These are phyloP conservation scores for Neodiprion virginianus DNA, from an alignment of 1,140 invertebrate species.

Conservation along the genomic window DNA sequence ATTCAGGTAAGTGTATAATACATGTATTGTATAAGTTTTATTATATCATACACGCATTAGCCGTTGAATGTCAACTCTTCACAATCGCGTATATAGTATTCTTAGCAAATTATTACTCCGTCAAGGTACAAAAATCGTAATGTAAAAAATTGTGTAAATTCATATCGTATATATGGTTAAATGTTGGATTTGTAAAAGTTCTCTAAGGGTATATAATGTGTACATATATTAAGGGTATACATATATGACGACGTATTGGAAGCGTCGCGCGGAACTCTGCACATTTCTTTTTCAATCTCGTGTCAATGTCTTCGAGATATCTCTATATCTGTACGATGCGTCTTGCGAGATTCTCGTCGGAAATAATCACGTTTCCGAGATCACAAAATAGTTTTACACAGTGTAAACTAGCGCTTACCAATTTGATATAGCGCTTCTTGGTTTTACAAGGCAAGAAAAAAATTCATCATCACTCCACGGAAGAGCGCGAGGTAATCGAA, in stretches of 20 bases:
- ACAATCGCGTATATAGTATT: constrained; percentile 11
- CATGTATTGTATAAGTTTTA: neutral
- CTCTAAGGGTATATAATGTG: constrained; percentile 24
- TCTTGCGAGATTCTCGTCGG: constrained; percentile 14
- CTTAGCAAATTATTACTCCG: constrained; percentile 13
- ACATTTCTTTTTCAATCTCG: constrained; percentile 16
- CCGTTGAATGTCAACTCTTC: neutral
- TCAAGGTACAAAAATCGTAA: constrained; percentile 45
- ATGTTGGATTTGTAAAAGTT: constrained; percentile 31
- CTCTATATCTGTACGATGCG: constrained; percentile 6
- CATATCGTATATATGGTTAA: constrained; percentile 33
- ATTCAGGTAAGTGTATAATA: neutral
- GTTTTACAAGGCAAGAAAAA: neutral
- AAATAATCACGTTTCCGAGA: constrained; percentile 1
- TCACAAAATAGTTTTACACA: neutral
- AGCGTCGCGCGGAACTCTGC: constrained; percentile 16
- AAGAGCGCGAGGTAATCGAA: neutral
- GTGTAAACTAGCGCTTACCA: too few relatives aligned
- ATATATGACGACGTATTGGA: neutral
- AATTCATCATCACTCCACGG: neutral
- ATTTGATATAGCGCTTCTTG: neutral
- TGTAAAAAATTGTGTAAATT: constrained; percentile 50
- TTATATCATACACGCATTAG: neutral
- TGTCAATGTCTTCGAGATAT: constrained; percentile 12
- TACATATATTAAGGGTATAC: neutral